phyloP scores from a whole-genome alignment of 2,888 invertebrate species.

The Rotaria socialis region DNA sequence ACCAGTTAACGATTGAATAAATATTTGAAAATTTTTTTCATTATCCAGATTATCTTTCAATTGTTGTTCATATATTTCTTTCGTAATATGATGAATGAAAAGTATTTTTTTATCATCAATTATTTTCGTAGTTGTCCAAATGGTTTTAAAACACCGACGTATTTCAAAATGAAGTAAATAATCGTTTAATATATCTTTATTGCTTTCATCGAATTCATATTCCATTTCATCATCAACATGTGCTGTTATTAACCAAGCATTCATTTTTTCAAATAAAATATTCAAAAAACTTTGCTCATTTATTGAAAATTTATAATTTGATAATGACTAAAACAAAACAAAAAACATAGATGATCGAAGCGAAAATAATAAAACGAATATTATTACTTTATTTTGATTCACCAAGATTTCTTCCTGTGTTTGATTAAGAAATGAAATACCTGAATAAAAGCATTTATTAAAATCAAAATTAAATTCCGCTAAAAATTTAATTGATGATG shows the following conservation, averaged over 20 bases:
- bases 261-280: background rate
- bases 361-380: too few relatives aligned
- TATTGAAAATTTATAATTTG: background rate
- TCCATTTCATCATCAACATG: background rate
- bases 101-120: background rate
- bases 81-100: background rate
- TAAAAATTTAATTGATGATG: conserved; percentile 22
- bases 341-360: too few relatives aligned
- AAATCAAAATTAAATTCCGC: background rate
- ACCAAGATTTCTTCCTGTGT: background rate
- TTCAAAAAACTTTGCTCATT: background rate
- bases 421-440: conserved; percentile 9
- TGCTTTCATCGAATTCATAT: background rate
- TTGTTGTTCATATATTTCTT: background rate
- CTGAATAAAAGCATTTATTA: conserved; percentile 28
- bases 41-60: background rate
- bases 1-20: conserved; percentile 10
- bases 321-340: background rate
- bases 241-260: background rate
- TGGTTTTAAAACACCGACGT: background rate
- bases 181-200: background rate
- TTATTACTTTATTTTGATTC: background rate
- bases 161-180: background rate
- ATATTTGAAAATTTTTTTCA: background rate
- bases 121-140: background rate